Conservation (phyloP, 2,797 vertebrate genomes). For the Acipenser oxyrinchus region DNA sequence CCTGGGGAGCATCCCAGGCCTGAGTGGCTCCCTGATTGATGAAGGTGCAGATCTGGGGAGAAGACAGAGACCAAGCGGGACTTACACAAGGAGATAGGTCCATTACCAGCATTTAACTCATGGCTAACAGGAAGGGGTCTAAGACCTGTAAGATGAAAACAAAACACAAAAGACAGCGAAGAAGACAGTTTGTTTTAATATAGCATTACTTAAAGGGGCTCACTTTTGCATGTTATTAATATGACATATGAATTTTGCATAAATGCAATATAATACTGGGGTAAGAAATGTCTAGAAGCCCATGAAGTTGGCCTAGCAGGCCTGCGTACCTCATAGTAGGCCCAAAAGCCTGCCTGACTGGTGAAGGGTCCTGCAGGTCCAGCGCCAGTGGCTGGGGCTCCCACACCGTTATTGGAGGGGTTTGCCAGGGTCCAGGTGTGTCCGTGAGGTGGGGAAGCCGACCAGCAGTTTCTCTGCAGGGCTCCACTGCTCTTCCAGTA, state of each 20-base stretch:
- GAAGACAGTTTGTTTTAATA: no score
- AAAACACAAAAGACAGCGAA: background rate
- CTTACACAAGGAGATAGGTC: no score
- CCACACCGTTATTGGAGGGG: conserved; percentile 36
- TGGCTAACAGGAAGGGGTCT: no score
- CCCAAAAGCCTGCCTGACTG: conserved; percentile 51
- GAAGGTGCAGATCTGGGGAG: conserved; percentile 48
- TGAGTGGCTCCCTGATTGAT: conserved; percentile 48
- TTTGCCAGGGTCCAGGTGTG: conserved; percentile 54
- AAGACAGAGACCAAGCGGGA: background rate
- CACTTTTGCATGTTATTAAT: background rate
- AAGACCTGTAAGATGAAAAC: no score
- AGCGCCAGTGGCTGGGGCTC: conserved; percentile 37
- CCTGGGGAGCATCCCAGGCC: no score
- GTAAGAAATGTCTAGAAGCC: background rate
- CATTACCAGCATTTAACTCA: no score
- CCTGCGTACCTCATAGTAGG: conserved; percentile 54
- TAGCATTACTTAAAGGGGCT: background rate
- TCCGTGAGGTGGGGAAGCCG: conserved; percentile 69
- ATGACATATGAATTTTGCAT: no score
- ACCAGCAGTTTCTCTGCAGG: conserved; percentile 58
- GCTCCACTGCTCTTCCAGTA: conserved; percentile 53
- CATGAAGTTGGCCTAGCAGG: background rate
- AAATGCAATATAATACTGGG: background rate
- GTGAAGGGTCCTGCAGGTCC: conserved; percentile 44